Conservation (phyloP, 2,797 vertebrate genomes). For the Urocyon cinereoargenteus region DNA sequence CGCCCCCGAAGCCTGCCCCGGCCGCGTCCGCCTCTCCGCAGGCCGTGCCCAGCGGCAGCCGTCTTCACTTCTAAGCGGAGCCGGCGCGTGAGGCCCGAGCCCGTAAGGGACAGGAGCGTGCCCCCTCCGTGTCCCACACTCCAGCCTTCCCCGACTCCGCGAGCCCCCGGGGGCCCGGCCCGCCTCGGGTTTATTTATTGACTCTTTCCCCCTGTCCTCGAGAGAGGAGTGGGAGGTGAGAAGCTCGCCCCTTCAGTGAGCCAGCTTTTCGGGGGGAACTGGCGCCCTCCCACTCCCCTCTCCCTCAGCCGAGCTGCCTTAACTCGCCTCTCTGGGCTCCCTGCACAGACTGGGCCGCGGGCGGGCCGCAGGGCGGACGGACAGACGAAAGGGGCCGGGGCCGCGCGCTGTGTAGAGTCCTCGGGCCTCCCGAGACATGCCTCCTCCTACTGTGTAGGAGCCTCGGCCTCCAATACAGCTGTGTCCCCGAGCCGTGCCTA, state of each 20-base stretch:
- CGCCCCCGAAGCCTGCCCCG: constrained; percentile 90
- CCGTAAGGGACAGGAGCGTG: neutral
- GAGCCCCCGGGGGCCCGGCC: constrained; percentile 52
- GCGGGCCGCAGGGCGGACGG: constrained; percentile 60
- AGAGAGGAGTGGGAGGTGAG: constrained; percentile 62
- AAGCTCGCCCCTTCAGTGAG: constrained; percentile 63
- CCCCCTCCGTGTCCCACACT: neutral
- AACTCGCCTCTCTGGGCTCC: constrained; percentile 87
- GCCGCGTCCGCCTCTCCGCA: constrained; percentile 90
- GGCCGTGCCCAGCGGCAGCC: constrained; percentile 88
- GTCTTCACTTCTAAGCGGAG: constrained; percentile 92
- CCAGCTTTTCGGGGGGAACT: constrained; percentile 62
- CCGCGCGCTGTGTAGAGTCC: constrained; percentile 41
- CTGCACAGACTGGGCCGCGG: constrained; percentile 79
- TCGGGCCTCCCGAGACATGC: constrained; percentile 60
- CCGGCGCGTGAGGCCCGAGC: neutral
- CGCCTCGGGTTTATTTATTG: constrained; percentile 79
- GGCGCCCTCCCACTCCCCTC: constrained; percentile 84
- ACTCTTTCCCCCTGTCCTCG: constrained; percentile 38
- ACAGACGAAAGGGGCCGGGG: constrained; percentile 47
- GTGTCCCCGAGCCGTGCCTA: no score
- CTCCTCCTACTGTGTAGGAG: constrained; percentile 84
- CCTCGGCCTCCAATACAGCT: neutral
- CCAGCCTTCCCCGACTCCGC: constrained; percentile 64
- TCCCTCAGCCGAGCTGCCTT: constrained; percentile 76